Percentiles rank a stretch among this genome's conserved stretches.
phyloP scores from a whole-genome alignment of 2,797 vertebrate species.

The Chelon auratus region DNA sequence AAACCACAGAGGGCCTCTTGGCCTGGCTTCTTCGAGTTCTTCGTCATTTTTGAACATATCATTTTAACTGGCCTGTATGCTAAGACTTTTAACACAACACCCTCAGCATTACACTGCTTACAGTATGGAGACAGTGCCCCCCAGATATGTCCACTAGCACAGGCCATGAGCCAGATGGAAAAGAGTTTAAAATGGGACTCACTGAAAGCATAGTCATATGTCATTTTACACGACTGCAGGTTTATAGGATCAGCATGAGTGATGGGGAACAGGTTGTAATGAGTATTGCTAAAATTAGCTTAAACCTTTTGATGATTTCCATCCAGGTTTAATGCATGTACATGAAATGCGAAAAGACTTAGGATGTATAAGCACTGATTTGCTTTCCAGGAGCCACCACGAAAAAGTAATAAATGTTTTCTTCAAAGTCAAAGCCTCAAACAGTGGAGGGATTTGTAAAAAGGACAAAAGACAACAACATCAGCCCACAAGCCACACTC shows the following conservation, averaged over 20 bases:
- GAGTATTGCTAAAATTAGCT: slow-evolving; percentile 22
- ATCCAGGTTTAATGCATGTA: slow-evolving; percentile 10
- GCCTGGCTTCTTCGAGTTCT: slow-evolving; percentile 43
- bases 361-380: neutral
- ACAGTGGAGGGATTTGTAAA: slow-evolving; percentile 17
- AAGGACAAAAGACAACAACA: slow-evolving; percentile 9
- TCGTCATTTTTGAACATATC: slow-evolving; percentile 62
- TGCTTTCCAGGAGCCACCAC: slow-evolving; percentile 28
- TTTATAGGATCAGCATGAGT: slow-evolving; percentile 39
- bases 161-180: slow-evolving; percentile 32
- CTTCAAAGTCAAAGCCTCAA: slow-evolving; percentile 40
- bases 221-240: slow-evolving; percentile 41
- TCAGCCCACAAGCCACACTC: slow-evolving; percentile 3
- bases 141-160: slow-evolving; percentile 40
- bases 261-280: slow-evolving; percentile 38
- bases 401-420: slow-evolving; percentile 24
- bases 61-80: slow-evolving; percentile 47
- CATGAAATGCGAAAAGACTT: slow-evolving; percentile 26
- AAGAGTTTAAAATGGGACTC: slow-evolving; percentile 44
- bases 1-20: slow-evolving; percentile 48
- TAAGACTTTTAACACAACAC: slow-evolving; percentile 45
- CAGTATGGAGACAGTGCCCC: slow-evolving; percentile 33
- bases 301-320: slow-evolving; percentile 30
- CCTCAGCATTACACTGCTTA: slow-evolving; percentile 34
- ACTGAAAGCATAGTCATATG: slow-evolving; percentile 39